Conservation (phyloP, 2,888 invertebrate genomes). For the Scaptodrosophila latifasciaeformis region DNA sequence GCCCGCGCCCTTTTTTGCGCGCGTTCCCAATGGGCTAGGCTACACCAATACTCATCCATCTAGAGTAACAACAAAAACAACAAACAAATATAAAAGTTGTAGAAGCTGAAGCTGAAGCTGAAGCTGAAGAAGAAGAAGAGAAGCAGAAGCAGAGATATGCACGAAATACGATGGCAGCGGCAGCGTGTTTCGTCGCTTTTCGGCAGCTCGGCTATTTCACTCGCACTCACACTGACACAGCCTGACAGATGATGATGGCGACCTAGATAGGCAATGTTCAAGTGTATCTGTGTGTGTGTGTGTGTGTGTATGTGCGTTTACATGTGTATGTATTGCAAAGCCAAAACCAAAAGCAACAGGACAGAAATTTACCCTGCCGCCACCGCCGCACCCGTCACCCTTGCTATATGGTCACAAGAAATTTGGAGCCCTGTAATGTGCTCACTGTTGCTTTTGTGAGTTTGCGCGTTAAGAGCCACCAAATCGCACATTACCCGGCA, state of each 20-base stretch:
- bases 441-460: constrained; percentile 38
- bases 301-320: background rate
- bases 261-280: background rate
- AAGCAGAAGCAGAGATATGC: background rate
- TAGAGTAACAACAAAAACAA: no score
- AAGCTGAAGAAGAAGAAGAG: constrained; percentile 14
- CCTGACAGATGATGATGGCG: background rate
- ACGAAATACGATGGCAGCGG: no score
- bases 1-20: no score
- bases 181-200: constrained; percentile 21
- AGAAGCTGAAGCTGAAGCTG: constrained; percentile 7
- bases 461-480: constrained; percentile 32
- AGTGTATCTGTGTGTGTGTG: constrained; percentile 1
- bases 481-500: background rate
- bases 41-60: no score
- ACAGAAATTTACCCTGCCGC: constrained; percentile 22
- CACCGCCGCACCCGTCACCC: constrained; percentile 7
- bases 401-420: constrained; percentile 22
- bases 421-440: constrained; percentile 31
- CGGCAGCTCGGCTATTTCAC: constrained; percentile 50
- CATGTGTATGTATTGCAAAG: constrained; percentile 25
- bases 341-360: constrained; percentile 61
- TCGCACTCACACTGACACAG: constrained; percentile 22
- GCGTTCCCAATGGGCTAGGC: no score
- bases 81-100: no score